phyloP scores from a whole-genome alignment of 2,888 invertebrate species.

The Alitta virens region DNA sequence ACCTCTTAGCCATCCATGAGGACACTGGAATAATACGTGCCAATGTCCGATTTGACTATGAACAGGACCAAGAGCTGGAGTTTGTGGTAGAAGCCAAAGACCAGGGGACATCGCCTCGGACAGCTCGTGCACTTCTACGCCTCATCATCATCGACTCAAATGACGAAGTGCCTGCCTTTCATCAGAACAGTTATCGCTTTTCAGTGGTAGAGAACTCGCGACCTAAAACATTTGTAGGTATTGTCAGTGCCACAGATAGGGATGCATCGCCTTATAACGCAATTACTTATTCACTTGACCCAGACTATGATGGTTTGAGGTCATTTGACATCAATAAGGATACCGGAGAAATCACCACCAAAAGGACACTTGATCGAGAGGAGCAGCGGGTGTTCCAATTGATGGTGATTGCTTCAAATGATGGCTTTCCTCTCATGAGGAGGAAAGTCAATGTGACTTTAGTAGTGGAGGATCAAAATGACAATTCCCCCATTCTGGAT shows the following conservation, averaged over 20 bases:
- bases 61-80: slow-evolving; percentile 62
- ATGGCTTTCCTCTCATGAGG: slow-evolving; percentile 52
- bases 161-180: slow-evolving; percentile 92
- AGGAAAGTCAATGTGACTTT: slow-evolving; percentile 30
- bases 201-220: slow-evolving; percentile 79
- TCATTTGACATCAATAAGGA: slow-evolving; percentile 77
- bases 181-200: slow-evolving; percentile 76
- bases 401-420: slow-evolving; percentile 79
- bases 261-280: slow-evolving; percentile 60
- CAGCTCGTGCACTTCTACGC: slow-evolving; percentile 66
- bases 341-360: slow-evolving; percentile 77
- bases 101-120: slow-evolving; percentile 69
- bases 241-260: slow-evolving; percentile 82
- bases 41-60: slow-evolving; percentile 34
- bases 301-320: slow-evolving; percentile 34
- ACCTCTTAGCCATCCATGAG: slow-evolving; percentile 82
- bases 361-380: slow-evolving; percentile 79
- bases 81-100: slow-evolving; percentile 84
- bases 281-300: slow-evolving; percentile 20
- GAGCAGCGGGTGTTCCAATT: slow-evolving; percentile 71
- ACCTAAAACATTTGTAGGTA: slow-evolving; percentile 66
- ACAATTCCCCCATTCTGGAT: slow-evolving; percentile 36
- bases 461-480: slow-evolving; percentile 41
- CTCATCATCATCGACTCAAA: slow-evolving; percentile 87
- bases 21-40: slow-evolving; percentile 68